Evolutionary conservation across 2,113 vertebrate species (phyloP), one percentile per base, ranked within the genome.

Genomic region (Coturnix japonica): DNA sequence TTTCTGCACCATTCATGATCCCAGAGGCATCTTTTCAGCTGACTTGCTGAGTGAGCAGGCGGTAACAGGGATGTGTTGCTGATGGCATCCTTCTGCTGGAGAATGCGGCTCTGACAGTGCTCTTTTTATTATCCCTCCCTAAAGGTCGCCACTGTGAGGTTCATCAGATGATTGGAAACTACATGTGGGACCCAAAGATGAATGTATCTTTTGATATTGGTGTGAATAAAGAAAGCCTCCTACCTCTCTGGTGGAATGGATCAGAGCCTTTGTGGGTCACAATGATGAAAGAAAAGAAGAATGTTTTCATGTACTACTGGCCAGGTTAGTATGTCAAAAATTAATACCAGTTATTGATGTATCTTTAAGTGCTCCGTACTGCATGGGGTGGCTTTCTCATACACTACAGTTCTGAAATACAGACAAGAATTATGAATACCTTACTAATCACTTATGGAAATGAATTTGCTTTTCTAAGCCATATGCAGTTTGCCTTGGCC

Each of bases 201-300:
- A 97, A 98, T 18, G 97, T 97, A 23, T 98, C 99, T 41, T 99
- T 99, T 46, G 89, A 98, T 89, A 99, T 99, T 18, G 99, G 99
- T 25, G 97, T 97, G 77, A 99, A 98, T 91, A 81, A 91, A 67
- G 99, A 99, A 88, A 99, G 99, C 81, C 96, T 95, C 33, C 82
- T 99, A 84, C 98, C 99, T 23, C 94, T 99, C 44, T 99, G 99
- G 99, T 99, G 99, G 99, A 91, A 99, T 2, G 99, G 99, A 46
- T 99, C 99, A 0, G 99, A 99, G 81, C 99, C 99, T 4, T 79
- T 99, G 59, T 99, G 99, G 99, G 96, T 99, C 87, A 99, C 99
- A 13, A 95, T 99, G 97, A 98, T 97, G 94, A 99, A 98, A 90
- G 97, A 97, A 74, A 98, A 98, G 26, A 98, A 97, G 93, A 98